Percentiles rank a stretch among this genome's conserved stretches.
These are phyloP conservation scores for Urocitellus parryii DNA, from an alignment of 2,113 vertebrate species.

Conservation along the genomic window DNA sequence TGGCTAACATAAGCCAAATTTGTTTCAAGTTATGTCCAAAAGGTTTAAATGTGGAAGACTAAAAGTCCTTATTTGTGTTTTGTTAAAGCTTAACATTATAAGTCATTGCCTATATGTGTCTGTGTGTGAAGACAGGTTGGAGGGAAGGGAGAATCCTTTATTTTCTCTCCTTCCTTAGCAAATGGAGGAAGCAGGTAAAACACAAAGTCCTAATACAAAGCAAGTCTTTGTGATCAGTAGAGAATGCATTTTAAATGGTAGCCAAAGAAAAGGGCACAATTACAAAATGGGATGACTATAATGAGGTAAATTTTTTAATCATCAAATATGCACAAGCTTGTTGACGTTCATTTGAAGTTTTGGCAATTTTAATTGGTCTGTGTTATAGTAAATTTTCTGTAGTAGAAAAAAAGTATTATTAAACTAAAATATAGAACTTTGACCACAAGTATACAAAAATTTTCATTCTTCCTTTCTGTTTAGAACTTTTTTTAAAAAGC, in stretches of 20 bases:
- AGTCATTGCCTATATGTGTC: slow-evolving; percentile 9
- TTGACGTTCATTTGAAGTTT: background rate
- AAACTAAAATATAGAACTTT: slow-evolving; percentile 27
- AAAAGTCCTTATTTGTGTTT: slow-evolving; percentile 71
- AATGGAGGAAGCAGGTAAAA: background rate
- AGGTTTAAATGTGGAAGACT: slow-evolving; percentile 65
- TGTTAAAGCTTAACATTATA: background rate
- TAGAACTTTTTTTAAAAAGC: background rate
- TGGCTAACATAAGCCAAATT: slow-evolving; percentile 74
- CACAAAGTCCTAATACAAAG: background rate
- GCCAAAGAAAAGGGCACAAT: background rate
- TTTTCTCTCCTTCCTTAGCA: background rate
- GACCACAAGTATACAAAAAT: background rate
- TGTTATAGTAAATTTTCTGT: background rate
- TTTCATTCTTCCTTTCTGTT: background rate
- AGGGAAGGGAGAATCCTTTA: background rate
- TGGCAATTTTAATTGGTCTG: background rate
- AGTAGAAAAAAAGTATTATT: slow-evolving; percentile 28
- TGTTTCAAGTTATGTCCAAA: slow-evolving; percentile 73
- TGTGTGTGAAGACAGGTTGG: background rate
- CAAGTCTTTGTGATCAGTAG: background rate
- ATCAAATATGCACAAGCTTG: background rate
- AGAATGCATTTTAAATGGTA: background rate
- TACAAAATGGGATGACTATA: background rate
- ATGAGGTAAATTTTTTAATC: background rate